These are phyloP conservation scores for Columba livia DNA, from an alignment of 2,113 vertebrate genomes.

Conservation along the genomic window DNA sequence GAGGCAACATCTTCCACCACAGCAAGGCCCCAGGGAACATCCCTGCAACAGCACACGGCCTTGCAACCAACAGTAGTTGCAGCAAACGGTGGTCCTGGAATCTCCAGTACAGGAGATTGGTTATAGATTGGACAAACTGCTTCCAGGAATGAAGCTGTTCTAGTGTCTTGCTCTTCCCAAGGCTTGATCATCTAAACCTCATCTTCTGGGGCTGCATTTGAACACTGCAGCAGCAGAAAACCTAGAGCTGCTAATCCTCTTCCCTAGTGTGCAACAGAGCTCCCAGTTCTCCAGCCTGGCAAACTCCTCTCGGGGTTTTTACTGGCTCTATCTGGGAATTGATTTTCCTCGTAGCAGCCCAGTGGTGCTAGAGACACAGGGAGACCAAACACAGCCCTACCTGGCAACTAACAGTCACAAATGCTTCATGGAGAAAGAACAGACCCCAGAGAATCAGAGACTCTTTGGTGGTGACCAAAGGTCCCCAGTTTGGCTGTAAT, in stretches of 20 bases:
- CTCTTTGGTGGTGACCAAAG: background rate
- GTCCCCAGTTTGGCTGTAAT: background rate
- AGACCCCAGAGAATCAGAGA: background rate
- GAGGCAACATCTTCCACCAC: background rate
- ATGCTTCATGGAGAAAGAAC: background rate
- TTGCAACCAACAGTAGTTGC: background rate
- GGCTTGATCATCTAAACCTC: background rate
- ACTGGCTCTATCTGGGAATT: background rate
- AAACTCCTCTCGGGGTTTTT: background rate
- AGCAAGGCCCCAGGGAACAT: background rate
- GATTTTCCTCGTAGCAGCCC: background rate
- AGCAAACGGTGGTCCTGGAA: background rate
- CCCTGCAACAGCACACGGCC: background rate
- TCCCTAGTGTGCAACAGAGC: background rate
- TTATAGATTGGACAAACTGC: background rate
- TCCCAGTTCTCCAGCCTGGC: background rate
- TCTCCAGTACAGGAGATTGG: background rate
- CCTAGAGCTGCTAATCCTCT: background rate
- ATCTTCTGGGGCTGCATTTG: background rate
- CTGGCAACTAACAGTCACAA: background rate
- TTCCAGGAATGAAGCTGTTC: background rate
- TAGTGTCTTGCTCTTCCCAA: background rate
- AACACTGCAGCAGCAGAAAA: background rate
- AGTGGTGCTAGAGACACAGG: background rate
- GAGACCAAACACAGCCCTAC: background rate